These are phyloP conservation scores for Melanotaenia duboulayi DNA, from an alignment of 2,113 vertebrate species.

Conservation along the genomic window DNA sequence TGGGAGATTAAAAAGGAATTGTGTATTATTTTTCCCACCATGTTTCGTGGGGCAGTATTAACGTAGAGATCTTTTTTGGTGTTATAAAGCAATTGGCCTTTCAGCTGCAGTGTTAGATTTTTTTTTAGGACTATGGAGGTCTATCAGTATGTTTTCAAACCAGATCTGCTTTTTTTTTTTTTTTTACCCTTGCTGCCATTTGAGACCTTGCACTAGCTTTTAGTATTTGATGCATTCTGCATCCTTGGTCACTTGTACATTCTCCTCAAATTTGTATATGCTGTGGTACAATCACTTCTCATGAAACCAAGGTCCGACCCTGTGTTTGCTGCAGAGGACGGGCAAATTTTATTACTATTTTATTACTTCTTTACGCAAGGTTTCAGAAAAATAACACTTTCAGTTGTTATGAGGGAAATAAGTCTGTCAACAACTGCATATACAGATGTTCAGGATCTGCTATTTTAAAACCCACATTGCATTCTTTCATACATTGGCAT, in stretches of 20 bases:
- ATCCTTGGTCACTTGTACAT: constrained; percentile 24
- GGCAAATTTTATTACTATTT: background rate
- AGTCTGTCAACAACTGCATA: background rate
- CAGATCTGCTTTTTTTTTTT: constrained; percentile 9
- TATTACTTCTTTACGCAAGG: constrained; percentile 29
- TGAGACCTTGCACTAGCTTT: constrained; percentile 41
- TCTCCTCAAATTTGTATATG: constrained; percentile 10
- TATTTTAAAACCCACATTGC: constrained; percentile 1
- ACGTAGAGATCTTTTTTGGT: background rate
- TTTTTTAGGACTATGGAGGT: background rate
- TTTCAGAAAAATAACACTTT: background rate
- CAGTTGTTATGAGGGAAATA: background rate
- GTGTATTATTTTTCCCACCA: constrained; percentile 19
- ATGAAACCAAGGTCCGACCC: constrained; percentile 36
- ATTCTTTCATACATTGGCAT: background rate
- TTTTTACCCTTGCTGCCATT: constrained; percentile 13
- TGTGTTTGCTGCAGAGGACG: background rate
- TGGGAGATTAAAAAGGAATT: constrained; percentile 6
- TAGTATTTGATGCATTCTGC: constrained; percentile 24
- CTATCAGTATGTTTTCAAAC: background rate
- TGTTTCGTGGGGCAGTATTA: constrained; percentile 25
- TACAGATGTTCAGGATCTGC: background rate
- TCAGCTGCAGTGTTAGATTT: background rate
- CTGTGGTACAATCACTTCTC: constrained; percentile 10
- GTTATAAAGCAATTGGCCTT: background rate